Conservation (phyloP, 1,140 invertebrate species). For the Plodia interpunctella region DNA sequence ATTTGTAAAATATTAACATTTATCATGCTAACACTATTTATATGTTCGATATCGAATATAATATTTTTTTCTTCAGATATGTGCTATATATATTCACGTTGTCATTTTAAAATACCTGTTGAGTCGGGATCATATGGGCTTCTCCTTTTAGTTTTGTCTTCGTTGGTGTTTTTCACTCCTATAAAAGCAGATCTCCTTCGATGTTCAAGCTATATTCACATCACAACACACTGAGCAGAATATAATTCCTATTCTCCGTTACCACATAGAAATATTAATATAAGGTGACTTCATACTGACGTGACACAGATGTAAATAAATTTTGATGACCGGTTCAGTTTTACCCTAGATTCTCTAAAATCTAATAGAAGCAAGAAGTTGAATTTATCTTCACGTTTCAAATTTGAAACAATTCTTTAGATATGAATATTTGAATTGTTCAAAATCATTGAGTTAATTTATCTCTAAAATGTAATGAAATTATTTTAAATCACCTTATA, state of each 20-base stretch:
- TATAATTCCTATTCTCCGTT: background rate
- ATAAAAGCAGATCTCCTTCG: conserved; percentile 9
- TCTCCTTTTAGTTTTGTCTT: background rate
- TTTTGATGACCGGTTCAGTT: no score
- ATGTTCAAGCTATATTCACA: conserved; percentile 3
- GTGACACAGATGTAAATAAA: no score
- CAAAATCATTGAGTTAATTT: no score
- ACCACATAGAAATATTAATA: background rate
- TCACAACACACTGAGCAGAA: conserved; percentile 12
- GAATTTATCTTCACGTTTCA: no score
- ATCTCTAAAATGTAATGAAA: no score
- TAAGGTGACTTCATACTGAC: background rate
- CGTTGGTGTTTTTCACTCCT: background rate
- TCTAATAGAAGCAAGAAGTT: no score
- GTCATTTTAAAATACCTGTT: background rate
- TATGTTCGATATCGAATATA: no score
- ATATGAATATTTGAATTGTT: no score
- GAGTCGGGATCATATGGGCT: background rate
- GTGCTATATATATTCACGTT: background rate
- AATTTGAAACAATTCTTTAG: no score
- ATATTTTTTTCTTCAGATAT: no score
- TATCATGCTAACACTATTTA: background rate
- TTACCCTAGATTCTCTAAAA: no score
- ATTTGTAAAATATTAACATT: background rate
- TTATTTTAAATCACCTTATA: no score